A percentile compares a stretch with the other conserved stretches of the same genome.
Evolutionary conservation across 2,797 vertebrate species (phyloP).

Genomic region (Rhodeus uyekii): DNA sequence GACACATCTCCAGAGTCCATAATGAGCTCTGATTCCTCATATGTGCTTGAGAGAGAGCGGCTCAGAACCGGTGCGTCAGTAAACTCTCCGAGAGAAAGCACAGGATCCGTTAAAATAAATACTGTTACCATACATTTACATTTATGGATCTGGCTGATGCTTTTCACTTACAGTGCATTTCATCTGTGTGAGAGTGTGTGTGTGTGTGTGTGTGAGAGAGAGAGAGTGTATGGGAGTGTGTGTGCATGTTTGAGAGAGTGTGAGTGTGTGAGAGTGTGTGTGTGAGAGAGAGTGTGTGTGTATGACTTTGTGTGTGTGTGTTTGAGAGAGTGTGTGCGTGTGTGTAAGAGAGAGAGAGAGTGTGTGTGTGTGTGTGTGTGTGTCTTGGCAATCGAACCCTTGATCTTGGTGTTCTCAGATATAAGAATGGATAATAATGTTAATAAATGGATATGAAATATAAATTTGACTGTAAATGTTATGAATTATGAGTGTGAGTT

Average conservation of each 20-base stretch:
- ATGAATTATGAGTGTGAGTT: background rate
- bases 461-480: background rate
- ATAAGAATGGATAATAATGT: background rate
- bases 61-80: background rate
- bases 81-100: background rate
- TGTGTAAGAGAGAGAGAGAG: background rate
- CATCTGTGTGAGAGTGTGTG: too few species aligned
- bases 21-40: conserved; percentile 75
- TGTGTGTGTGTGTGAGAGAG: too few species aligned
- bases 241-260: too few species aligned
- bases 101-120: background rate
- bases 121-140: background rate
- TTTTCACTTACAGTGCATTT: background rate
- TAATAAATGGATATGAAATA: background rate
- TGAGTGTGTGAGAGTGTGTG: too few species aligned
- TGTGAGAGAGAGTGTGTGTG: too few species aligned
- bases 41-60: conserved; percentile 8
- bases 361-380: too few species aligned
- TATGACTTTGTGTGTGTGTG: too few species aligned
- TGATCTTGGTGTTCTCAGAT: background rate
- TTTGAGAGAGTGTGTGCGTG: background rate
- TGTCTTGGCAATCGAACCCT: too few species aligned
- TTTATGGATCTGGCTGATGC: background rate
- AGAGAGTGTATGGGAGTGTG: background rate
- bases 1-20: conserved; percentile 84